Base-by-base conservation (phyloP, 1,140 invertebrate species). In the Diabrotica undecimpunctata region DNA sequence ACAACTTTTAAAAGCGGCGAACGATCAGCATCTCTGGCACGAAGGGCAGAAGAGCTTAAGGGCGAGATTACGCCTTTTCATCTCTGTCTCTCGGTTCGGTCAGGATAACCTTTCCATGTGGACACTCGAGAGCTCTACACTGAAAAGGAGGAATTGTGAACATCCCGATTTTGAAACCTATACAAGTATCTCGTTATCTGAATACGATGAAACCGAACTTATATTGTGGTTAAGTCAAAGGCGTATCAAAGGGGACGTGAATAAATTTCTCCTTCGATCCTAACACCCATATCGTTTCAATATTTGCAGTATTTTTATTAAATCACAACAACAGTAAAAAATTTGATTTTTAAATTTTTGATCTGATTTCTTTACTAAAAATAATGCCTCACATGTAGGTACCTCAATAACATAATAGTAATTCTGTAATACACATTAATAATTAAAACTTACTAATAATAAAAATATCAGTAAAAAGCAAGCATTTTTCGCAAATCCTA, bases 111-210 rank as follows among this genome's bases (percentile, higher is more conserved):
- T 56, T 53, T 64, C 54, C 61, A 58, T 61, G 63, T 51, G 63
- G 61, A 64, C 51, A 51, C 36, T 68, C 62, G 54, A 68, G 66
- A 38, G 56, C 66, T 52, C 66, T 68, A 36, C 54, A 68, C n/a
- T 58, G 63, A 35, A 65, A 52, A 51, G 58, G 62, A 62, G 60
- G 63, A 68, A 65, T 68, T 65, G 66, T 68, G 63, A 68, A 68
- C 64, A 62, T 63, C 62, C 53, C 66, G 66, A 68, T 68, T 62
- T 63, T 62, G 61, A 68, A 68, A 65, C 66, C 66, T 68, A 68
- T 68, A 68, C 66, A 68, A 68, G 66, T 68, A 68, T 68, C 66
- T 68, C 66, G 66, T 68, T 68, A 68, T 68, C 59, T 39, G 10
- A 14, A 46, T 57, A 57, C 55, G 55, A 38, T 57, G 55, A 57